These are phyloP conservation scores for Gorilla gorilla DNA, from an alignment of 2,113 vertebrate species.

Conservation along the genomic window DNA sequence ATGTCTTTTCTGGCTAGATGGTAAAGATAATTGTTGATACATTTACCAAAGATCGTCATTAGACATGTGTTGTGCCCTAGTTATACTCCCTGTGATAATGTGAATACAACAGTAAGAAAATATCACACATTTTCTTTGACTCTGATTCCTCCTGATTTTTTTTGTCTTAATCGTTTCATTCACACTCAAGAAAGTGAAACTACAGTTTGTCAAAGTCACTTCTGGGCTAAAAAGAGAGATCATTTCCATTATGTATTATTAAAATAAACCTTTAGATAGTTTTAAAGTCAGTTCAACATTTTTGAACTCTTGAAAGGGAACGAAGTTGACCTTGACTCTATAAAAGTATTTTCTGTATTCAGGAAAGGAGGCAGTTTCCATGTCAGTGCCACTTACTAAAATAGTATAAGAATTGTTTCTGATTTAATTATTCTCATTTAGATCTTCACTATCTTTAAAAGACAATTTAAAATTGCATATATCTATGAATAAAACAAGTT, in stretches of 20 bases:
- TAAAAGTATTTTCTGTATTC: conserved; percentile 15
- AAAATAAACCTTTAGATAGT: background rate
- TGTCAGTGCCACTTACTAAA: background rate
- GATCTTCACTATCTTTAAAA: background rate
- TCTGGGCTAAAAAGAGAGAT: conserved; percentile 1
- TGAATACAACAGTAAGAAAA: background rate
- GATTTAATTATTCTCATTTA: background rate
- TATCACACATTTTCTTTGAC: background rate
- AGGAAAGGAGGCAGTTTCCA: background rate
- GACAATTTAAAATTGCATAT: background rate
- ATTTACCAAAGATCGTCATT: background rate
- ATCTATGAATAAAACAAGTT: background rate
- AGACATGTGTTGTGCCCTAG: background rate
- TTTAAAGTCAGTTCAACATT: background rate
- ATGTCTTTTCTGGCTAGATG: background rate
- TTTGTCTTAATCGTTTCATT: background rate
- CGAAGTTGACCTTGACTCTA: background rate
- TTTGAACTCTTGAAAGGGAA: background rate
- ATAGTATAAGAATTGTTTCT: background rate
- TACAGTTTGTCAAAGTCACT: conserved; percentile 12
- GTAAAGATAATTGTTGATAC: background rate
- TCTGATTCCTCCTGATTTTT: background rate
- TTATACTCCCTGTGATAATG: background rate
- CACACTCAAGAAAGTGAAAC: background rate
- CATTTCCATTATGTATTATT: background rate